These are phyloP conservation scores for Pardalotus punctatus DNA, from an alignment of 2,113 vertebrate species.

Conservation along the genomic window DNA sequence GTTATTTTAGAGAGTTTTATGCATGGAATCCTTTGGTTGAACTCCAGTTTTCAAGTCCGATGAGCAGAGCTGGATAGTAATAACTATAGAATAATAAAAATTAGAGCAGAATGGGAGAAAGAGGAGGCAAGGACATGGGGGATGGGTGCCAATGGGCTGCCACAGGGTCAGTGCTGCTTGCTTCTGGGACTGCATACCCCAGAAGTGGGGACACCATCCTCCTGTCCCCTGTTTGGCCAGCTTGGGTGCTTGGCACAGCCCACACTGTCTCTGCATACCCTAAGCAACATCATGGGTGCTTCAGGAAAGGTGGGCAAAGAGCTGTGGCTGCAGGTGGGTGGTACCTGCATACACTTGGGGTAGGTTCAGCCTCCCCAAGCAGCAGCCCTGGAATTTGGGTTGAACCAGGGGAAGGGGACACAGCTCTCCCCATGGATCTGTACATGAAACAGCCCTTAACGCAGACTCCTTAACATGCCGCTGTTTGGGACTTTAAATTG, in stretches of 20 bases:
- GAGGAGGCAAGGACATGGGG: not conserved
- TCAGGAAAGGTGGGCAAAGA: not conserved
- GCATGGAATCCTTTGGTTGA: not conserved
- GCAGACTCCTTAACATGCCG: not conserved
- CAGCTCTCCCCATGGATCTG: not conserved
- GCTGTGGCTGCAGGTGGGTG: not conserved
- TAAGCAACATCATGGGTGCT: not conserved
- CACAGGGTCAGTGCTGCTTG: not conserved
- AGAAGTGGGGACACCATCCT: not conserved
- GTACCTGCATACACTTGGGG: not conserved
- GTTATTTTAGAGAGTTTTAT: not conserved
- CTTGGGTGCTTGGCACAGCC: not conserved
- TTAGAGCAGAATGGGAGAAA: not conserved
- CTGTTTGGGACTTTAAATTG: not conserved
- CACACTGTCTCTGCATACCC: accelerated
- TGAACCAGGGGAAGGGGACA: not conserved
- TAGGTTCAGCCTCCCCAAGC: not conserved
- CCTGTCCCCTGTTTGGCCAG: not conserved
- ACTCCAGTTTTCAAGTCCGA: not conserved
- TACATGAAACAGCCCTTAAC: not conserved
- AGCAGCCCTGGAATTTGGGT: not conserved
- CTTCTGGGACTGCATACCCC: not conserved
- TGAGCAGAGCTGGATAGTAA: not conserved
- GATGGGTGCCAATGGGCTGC: not conserved
- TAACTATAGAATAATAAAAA: not conserved